Percentiles rank a stretch among this genome's conserved stretches.
Evolutionary conservation across 2,888 invertebrate species (phyloP).

Genomic region (Leptinotarsa rubiginosa): DNA sequence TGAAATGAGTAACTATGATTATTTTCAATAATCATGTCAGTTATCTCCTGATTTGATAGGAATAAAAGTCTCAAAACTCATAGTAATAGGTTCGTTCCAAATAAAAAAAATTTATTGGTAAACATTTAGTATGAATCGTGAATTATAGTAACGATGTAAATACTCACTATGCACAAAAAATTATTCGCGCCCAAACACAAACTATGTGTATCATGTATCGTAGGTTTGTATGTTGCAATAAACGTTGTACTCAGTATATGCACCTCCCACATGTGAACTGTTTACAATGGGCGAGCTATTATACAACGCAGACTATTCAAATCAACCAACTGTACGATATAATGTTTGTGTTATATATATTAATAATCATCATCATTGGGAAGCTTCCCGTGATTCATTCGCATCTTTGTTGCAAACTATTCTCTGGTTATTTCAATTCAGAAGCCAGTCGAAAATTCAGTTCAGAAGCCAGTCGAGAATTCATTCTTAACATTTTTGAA

Average conservation of each 20-base stretch:
- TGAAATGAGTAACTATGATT: no score
- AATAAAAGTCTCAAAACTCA: no score
- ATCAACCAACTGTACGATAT: slow-evolving; percentile 10
- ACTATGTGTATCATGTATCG: not conserved
- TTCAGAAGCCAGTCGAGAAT: no score
- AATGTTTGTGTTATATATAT: slow-evolving; percentile 2
- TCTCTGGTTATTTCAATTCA: not conserved
- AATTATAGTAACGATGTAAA: no score
- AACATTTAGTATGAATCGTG: no score
- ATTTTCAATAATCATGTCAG: no score
- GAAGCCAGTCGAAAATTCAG: no score
- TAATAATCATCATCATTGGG: not conserved
- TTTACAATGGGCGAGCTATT: slow-evolving; percentile 14
- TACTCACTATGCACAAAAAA: not conserved
- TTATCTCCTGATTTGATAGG: no score
- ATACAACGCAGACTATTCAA: slow-evolving; percentile 6
- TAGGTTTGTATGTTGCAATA: slow-evolving; percentile 8
- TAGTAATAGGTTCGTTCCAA: no score
- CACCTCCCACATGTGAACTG: slow-evolving; percentile 19
- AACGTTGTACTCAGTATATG: slow-evolving; percentile 10
- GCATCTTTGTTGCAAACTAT: not conserved
- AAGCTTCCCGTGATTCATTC: not conserved
- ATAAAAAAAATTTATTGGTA: no score
- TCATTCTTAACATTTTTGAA: no score
- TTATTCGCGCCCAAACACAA: not conserved